Evolutionary conservation across 2,113 vertebrate species (phyloP), one percentile per base, ranked within the genome.

Genomic region (Neotoma lepida): DNA sequence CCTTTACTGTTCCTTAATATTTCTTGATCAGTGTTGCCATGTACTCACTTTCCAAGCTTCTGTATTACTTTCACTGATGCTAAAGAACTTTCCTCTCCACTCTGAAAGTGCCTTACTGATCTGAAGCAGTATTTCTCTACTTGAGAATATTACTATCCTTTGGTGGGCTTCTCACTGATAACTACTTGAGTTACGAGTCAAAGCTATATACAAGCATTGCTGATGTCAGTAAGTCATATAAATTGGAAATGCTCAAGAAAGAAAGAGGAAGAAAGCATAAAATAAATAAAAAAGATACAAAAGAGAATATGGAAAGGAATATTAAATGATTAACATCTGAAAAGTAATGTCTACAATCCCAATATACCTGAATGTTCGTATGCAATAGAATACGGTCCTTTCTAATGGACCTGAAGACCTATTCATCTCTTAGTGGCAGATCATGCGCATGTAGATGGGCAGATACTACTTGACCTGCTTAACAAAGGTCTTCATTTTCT

Each of bases 401-500:
- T 35, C 85, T 51, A 61, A 18, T 64, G 22, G 2, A 33, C 4
- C 30, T 9, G 46, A 71, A 73, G 20, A 9, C 58, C 13, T 7
- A 33, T 33, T 51, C 18, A 39, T 18, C 15, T 12, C 41, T 33
- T 49, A n/a, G 2, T 41, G 15, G 0, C 20, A 24, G 76, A 9
- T 0, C 74, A 49, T 80, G 22, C 33, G 20, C 5, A 61, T 18
- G 15, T 78, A 13, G 15, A 66, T 5, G 5, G 20, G 39, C 2
- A 46, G 46, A 20, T n/a, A 18, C 0, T 7, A 6, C 4, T 13
- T 35, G 33, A 12, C 24, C 15, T 26, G 39, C 13, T 46, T 30
- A 10, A 18, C 0, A 0, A 1, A 12, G 4, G 3, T 41, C 13
- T 17, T 78, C 1, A 5, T 58, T 49, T 54, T 20, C 18, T 26